Evolutionary conservation across 2,113 vertebrate species (phyloP), one percentile per base, ranked within the genome.

Genomic region (Naja naja): DNA sequence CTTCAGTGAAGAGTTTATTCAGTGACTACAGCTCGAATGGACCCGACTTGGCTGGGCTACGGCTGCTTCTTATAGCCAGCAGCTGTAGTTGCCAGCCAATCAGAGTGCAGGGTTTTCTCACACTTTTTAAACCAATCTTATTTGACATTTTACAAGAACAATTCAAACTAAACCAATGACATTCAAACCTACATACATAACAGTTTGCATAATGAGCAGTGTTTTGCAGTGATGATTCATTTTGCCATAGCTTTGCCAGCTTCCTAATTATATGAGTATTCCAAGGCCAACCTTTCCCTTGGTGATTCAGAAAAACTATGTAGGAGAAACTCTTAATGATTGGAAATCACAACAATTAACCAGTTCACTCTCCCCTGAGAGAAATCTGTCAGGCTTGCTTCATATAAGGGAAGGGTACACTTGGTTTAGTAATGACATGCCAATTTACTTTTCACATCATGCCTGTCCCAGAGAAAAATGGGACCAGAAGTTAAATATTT

Each of bases 191-290:
- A n/a, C n/a, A n/a, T n/a, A n/a, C n/a, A n/a, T n/a, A n/a, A n/a
- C n/a, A n/a, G n/a, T n/a, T 98, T 95, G 93, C 98, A 97, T 97
- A 96, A 97, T 96, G 97, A 97, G 97, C 96, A 97, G 96, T 10
- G 89, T 94, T 96, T 43, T 88, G 94, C 94, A 89, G 94, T 96
- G 86, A 85, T 98, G 97, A 97, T 97, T 97, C 95, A 97, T 96
- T 93, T 45, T 0, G 22, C 96, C 95, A 96, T 96, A 97, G 96
- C 97, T 98, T 98, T 98, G 97, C 97, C 97, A 97, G 97, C 87
- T 56, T 94, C 93, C 96, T 95, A 96, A 96, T 89, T 89, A 97
- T 94, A 92, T 92, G 92, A 54, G 22, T 89, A 95, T 96, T 96
- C 95, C 86, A 25, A 30, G 18, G 89, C 87, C 86, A 92, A 1